Evolutionary conservation across 2,113 vertebrate genomes (phyloP).

Genomic region (Orthochromis indermauri): DNA sequence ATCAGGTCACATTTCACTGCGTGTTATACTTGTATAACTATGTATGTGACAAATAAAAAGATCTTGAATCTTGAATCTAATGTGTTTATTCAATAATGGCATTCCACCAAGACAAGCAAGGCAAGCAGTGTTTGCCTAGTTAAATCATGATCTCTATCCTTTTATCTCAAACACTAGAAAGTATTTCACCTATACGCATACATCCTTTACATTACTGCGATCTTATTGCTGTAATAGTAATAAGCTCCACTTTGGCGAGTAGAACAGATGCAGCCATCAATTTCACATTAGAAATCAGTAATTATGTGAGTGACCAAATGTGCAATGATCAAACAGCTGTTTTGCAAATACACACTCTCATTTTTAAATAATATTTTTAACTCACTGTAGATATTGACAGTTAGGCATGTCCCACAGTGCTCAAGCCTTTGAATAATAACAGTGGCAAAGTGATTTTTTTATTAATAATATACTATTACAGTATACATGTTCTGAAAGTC

Average conservation of each 20-base stretch:
- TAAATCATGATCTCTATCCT: neutral
- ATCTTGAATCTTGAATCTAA: neutral
- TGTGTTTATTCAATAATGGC: neutral
- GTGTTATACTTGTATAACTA: neutral
- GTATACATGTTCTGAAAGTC: neutral
- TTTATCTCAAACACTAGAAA: neutral
- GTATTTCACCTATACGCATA: neutral
- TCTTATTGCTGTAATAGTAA: neutral
- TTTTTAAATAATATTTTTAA: neutral
- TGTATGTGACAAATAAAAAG: neutral
- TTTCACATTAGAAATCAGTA: neutral
- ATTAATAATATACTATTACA: neutral
- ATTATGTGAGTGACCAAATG: neutral
- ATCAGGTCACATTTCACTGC: neutral
- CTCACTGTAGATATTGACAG: neutral
- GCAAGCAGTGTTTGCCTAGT: neutral
- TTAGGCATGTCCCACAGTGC: neutral
- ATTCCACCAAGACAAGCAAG: neutral
- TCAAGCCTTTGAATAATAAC: neutral
- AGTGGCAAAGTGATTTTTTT: neutral
- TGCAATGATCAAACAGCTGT: neutral
- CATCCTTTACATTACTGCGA: neutral
- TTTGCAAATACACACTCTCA: neutral
- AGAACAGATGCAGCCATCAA: neutral
- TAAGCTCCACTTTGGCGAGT: neutral